Base-by-base conservation (phyloP, 2,113 vertebrate species). In the Oceanites oceanicus region DNA sequence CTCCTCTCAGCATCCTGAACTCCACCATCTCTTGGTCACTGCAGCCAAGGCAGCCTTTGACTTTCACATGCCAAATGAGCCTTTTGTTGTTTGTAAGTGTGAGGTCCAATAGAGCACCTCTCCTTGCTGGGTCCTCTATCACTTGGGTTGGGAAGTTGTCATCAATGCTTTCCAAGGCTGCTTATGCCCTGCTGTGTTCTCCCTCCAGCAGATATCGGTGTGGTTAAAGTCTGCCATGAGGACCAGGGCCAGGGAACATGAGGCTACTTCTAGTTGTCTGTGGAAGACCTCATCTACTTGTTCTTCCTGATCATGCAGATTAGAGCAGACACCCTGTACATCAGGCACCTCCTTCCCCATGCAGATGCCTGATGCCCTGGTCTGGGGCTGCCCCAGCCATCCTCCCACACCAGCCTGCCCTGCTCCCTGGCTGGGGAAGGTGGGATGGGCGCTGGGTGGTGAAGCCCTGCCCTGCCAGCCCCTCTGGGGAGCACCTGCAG, bases 401-500 rank as follows among this genome's bases (percentile, higher is more conserved):
- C n/a, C 5, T 72, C 49, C 47, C 29, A 21, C 32, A 29, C 18
- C 36, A 70, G 44, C 38, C 45, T 85, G 56, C 14, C 30, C 49
- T 66, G 30, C 40, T 66, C 15, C 45, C 25, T 44, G 16, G 26
- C 30, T 47, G 22, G 29, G 13, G 10, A 9, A 58, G 15, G 6
- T 34, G 34, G 36, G 45, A 30, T 21, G 34, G n/a, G 15, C 15
- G 20, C 59, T 1, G 6, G 25, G 9, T 7, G 20, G 26, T 10
- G 3, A 36, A 36, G 13, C 3, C 26, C 25, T 56, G 80, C 34
- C 12, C n/a, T 52, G 50, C 50, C 50, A 66, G 16, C 23, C 38
- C 8, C 3, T 11, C 3, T 17, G 21, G 32, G 22, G 15, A 70
- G 1, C 4, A 0, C 36, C 56, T 72, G 26, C 13, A 15, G 15